Evolutionary conservation across 2,888 invertebrate species (phyloP).

Genomic region (Patella ulyssiponensis): DNA sequence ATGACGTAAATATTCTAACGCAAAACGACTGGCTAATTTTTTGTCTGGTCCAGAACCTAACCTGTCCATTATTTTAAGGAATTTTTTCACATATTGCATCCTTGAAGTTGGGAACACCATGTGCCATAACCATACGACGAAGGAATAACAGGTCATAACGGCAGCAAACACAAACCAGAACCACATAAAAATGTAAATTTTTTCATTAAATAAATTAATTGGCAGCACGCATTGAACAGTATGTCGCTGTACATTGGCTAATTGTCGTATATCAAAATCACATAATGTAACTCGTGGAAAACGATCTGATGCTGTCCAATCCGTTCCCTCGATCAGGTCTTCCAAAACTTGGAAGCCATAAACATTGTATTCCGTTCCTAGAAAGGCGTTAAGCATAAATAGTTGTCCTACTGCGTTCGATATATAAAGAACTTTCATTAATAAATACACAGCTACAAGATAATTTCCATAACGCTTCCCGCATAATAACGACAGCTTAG

Average conservation of each 20-base stretch:
- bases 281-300: constrained; percentile 71
- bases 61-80: constrained; percentile 73
- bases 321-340: constrained; percentile 70
- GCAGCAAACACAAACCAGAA: constrained; percentile 71
- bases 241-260: constrained; percentile 67
- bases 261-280: constrained; percentile 69
- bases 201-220: constrained; percentile 69
- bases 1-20: constrained; percentile 68
- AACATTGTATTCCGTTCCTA: constrained; percentile 70
- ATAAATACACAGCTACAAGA: constrained; percentile 72
- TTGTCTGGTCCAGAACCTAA: constrained; percentile 66
- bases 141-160: constrained; percentile 63
- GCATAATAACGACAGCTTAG: constrained; percentile 64
- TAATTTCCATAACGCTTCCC: constrained; percentile 74
- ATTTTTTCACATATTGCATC: constrained; percentile 72
- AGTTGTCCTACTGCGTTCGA: constrained; percentile 73
- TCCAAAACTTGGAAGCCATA: constrained; percentile 73
- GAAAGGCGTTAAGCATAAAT: constrained; percentile 73
- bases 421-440: constrained; percentile 72
- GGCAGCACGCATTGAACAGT: constrained; percentile 67
- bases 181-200: constrained; percentile 72
- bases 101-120: constrained; percentile 70
- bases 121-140: constrained; percentile 68
- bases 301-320: constrained; percentile 64
- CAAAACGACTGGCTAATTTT: constrained; percentile 69